Base-by-base conservation (phyloP, 2,797 vertebrate species). In the Darevskia mixta region DNA sequence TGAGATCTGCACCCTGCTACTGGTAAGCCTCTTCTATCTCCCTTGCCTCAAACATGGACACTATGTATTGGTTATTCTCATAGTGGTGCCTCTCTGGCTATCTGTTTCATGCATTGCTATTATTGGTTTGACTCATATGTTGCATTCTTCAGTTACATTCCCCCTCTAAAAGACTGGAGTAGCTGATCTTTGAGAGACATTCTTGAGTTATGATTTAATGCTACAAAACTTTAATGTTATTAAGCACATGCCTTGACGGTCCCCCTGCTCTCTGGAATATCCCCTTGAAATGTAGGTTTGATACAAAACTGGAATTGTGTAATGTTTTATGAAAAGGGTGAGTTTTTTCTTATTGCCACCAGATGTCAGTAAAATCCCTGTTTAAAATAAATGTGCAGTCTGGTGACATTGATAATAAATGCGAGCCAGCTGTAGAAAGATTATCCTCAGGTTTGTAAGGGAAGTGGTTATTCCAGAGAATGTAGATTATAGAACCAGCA, bases 331-430 rank as follows among this genome's bases (percentile, higher is more conserved):
- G 17, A 3, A 9, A 8, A 43, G 23, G 27, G 1, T 87, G 92
- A 89, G 2, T 43, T 94, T 92, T 93, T 91, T 75, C 35, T 2
- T 2, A 1, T 17, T 29, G 90, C 95, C 97, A 97, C 96, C 95
- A 97, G 97, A 95, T 97, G 97, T 95, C 95, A 96, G 95, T 83
- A 95, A 92, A 95, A 93, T 88, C 92, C 96, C 95, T 96, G 87
- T 72, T 66, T 82, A 93, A 95, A 92, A 92, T 87, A 92, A 92
- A 91, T n/a, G 73, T 72, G 78, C 38, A 0, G 32, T 0, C 67
- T 11, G 8, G 27, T 0, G 20, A 73, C 8, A 20, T 7, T 32
- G 9, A 35, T 23, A 61, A n/a, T 69, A 45, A 20, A n/a, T n/a
- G 25, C 27, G 29, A n/a, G 27, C 3, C 3, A 69, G 1, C 29